Conservation (phyloP, 2,113 vertebrate species). For the Centrocercus urophasianus region DNA sequence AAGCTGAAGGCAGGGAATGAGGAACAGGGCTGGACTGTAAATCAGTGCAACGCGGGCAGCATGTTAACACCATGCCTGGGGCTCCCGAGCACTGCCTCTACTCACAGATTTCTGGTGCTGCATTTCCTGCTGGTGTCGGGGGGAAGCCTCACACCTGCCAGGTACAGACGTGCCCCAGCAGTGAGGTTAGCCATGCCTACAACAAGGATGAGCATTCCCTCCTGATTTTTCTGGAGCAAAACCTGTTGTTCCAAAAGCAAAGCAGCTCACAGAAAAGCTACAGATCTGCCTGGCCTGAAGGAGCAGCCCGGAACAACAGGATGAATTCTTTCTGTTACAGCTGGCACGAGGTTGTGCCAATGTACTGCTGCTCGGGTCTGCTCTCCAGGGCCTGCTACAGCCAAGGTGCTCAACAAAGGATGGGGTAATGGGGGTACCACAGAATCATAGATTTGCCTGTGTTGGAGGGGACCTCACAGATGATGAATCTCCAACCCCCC, state of each 20-base stretch:
- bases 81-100: no score
- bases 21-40: background rate
- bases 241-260: background rate
- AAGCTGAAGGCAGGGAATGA: background rate
- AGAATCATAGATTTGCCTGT: no score
- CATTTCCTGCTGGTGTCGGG: background rate
- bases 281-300: background rate
- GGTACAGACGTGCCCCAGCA: background rate
- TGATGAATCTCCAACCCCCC: no score
- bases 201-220: no score
- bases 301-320: background rate
- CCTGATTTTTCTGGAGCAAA: background rate
- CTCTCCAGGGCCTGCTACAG: background rate
- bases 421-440: no score
- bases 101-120: background rate
- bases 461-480: no score
- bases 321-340: background rate
- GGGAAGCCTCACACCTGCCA: no score
- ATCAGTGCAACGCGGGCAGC: background rate
- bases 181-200: background rate
- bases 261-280: background rate
- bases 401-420: background rate
- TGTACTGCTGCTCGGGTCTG: background rate
- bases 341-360: accelerated
- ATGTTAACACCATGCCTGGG: no score